phyloP scores from a whole-genome alignment of 2,113 vertebrate species.

The Gopherus flavomarginatus region DNA sequence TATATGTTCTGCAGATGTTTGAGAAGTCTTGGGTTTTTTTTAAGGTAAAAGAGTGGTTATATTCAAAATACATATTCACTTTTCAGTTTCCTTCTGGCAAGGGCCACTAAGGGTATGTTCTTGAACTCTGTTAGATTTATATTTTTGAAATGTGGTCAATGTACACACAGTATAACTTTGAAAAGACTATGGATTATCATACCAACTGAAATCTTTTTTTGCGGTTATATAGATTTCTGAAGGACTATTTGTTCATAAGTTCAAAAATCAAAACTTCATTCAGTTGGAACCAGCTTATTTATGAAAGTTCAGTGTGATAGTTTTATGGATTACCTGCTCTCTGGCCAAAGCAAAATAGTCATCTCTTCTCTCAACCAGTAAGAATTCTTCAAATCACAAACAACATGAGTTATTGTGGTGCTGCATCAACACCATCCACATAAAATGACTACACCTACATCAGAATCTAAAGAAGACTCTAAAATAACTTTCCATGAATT shows the following conservation, averaged over 20 bases:
- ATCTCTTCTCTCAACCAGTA: conserved; percentile 13
- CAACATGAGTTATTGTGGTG: conserved; percentile 6
- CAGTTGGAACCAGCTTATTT: not conserved
- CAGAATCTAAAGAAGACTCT: not conserved
- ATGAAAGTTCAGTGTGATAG: not conserved
- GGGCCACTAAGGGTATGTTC: not conserved
- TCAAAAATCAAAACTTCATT: not conserved
- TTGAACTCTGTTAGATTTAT: conserved; percentile 19
- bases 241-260: not conserved
- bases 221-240: conserved; percentile 3
- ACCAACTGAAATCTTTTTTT: not conserved
- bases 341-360: not conserved
- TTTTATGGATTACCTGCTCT: not conserved
- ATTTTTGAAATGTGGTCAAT: not conserved
- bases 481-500: conserved; percentile 19
- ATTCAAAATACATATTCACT: conserved; percentile 36
- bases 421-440: conserved; percentile 16
- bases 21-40: conserved; percentile 25
- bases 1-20: conserved; percentile 55
- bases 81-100: not conserved
- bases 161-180: not conserved
- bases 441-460: conserved; percentile 46
- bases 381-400: conserved; percentile 13
- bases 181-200: not conserved
- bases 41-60: conserved; percentile 32